A percentile compares a stretch with the other conserved stretches of the same genome.
Evolutionary conservation across 2,797 vertebrate genomes (phyloP).

Genomic region (Gouania willdenowi): DNA sequence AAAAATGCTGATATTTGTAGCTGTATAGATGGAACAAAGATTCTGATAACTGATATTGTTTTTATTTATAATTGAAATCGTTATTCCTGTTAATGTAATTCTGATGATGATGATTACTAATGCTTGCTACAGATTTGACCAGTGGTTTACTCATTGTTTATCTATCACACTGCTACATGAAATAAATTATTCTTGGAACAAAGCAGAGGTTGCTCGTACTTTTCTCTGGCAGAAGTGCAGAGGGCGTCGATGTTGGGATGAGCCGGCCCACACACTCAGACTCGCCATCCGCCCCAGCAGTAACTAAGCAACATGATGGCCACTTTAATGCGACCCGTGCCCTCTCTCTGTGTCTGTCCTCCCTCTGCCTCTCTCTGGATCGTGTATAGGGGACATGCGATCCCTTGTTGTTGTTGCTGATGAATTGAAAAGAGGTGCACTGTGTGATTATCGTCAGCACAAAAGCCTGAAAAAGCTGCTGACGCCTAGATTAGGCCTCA

Average conservation of each 20-base stretch:
- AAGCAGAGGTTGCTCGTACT: slow-evolving; percentile 7
- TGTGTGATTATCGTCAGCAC: slow-evolving; percentile 88
- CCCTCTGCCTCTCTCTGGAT: slow-evolving; percentile 20
- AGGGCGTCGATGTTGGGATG: slow-evolving; percentile 22
- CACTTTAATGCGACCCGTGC: slow-evolving; percentile 51
- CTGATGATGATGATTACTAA: slow-evolving; percentile 58
- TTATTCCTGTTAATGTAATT: slow-evolving; percentile 72
- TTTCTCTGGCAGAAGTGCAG: slow-evolving; percentile 16
- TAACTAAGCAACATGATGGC: slow-evolving; percentile 67
- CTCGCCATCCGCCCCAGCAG: slow-evolving; percentile 37
- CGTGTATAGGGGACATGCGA: slow-evolving; percentile 81
- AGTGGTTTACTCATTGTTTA: slow-evolving; percentile 69
- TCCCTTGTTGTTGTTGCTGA: slow-evolving; percentile 85
- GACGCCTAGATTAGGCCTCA: slow-evolving; percentile 82
- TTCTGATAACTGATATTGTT: slow-evolving; percentile 63
- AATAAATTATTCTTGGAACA: slow-evolving; percentile 75
- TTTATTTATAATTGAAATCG: slow-evolving; percentile 74
- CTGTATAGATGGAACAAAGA: slow-evolving; percentile 77
- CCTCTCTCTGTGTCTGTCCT: slow-evolving; percentile 2
- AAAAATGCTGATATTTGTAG: slow-evolving; percentile 73
- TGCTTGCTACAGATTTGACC: slow-evolving; percentile 72
- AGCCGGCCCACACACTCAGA: slow-evolving; percentile 14
- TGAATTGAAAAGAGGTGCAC: slow-evolving; percentile 83
- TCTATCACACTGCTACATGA: slow-evolving; percentile 68
- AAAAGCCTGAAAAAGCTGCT: slow-evolving; percentile 92